These are phyloP conservation scores for Elanoides forficatus DNA, from an alignment of 2,113 vertebrate genomes.

Conservation along the genomic window DNA sequence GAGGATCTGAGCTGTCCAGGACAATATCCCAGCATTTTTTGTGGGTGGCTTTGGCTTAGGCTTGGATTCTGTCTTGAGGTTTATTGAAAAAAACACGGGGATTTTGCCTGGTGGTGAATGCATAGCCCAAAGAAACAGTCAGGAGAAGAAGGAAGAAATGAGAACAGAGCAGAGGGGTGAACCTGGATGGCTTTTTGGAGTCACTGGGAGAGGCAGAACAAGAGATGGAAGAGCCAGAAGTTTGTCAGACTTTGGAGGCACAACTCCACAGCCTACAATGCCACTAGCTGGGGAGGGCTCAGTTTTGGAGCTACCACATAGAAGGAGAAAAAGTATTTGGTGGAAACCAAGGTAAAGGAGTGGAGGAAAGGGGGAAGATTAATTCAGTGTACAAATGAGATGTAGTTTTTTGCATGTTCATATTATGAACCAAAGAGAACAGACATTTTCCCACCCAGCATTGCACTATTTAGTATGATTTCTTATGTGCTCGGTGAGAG, in stretches of 20 bases:
- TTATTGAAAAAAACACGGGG: neutral
- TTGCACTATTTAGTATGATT: neutral
- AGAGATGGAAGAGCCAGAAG: neutral
- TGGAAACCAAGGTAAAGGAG: neutral
- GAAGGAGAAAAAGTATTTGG: neutral
- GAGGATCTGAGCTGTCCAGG: neutral
- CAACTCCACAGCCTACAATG: neutral
- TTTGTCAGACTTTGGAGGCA: neutral
- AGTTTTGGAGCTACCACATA: neutral
- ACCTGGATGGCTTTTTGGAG: neutral
- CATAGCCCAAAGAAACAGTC: neutral
- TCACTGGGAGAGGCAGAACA: neutral
- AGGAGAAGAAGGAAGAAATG: neutral
- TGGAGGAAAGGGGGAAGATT: neutral
- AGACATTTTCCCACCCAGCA: neutral
- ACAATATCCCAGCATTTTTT: neutral
- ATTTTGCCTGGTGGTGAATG: neutral
- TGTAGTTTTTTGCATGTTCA: neutral
- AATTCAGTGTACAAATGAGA: neutral
- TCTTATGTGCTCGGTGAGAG: neutral
- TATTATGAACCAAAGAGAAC: neutral
- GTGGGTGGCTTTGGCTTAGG: neutral
- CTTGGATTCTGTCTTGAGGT: neutral
- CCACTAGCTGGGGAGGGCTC: neutral
- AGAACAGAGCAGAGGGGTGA: neutral